Evolutionary conservation across 2,797 vertebrate species (phyloP).

Genomic region (Molothrus aeneus): DNA sequence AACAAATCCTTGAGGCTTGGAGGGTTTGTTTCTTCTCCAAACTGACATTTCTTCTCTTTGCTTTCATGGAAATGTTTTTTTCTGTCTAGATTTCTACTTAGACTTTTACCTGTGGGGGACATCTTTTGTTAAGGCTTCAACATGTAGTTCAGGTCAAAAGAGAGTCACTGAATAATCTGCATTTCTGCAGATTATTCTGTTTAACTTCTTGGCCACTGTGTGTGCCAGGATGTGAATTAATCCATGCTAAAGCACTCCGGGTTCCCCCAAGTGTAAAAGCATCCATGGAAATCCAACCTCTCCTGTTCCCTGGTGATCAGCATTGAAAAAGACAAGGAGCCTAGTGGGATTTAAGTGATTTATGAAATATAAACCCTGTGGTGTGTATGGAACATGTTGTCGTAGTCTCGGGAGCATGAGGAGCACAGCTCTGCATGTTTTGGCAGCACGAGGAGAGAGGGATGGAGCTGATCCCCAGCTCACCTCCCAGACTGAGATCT

Average conservation of each 20-base stretch:
- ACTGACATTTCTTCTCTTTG: neutral
- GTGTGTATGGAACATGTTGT: neutral
- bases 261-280: neutral
- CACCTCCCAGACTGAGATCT: neutral
- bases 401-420: neutral
- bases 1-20: neutral
- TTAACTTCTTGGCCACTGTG: neutral
- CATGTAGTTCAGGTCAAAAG: neutral
- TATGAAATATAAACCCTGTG: neutral
- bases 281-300: neutral
- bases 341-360: neutral
- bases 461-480: accelerated
- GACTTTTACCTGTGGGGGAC: neutral
- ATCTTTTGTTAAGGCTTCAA: neutral
- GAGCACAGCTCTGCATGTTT: neutral
- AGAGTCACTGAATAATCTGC: neutral
- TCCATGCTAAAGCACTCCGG: neutral
- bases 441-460: neutral
- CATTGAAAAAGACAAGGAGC: neutral
- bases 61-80: neutral
- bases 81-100: neutral
- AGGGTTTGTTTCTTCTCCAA: neutral
- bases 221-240: neutral
- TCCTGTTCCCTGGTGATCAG: neutral
- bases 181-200: neutral